Base-by-base conservation (phyloP, 2,888 invertebrate species). In the Hydropsyche betteni region DNA sequence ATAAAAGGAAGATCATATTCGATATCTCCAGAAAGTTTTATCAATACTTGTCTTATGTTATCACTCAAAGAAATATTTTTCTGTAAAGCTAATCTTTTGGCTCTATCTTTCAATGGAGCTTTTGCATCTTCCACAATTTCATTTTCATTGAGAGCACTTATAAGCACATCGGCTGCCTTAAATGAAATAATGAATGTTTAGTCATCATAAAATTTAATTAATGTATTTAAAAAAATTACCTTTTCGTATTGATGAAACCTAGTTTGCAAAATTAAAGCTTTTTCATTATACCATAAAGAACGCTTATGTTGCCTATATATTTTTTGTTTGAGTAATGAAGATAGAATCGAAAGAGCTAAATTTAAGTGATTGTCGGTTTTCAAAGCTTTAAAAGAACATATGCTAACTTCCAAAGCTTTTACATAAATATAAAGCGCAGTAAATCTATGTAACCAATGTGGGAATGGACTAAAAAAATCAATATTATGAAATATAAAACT, bases 181-280 rank as follows among this genome's bases (percentile, higher is more conserved):
- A 64, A 61, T 6, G 24, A 61, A 6, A 33, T 7, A 10, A 4
- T 61, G 10, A 4, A 2, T 24, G 24, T 24, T 24, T 2, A 24
- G 24, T 24, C 24, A 24, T 24, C 24, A 24, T 24, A 24, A 24
- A 24, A 24, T 24, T 24, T 24, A 24, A 2, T 24, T 2, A 44
- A 64, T 2, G 3, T 4, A 44, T 44, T n/a, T 10, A 10, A 44
- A 8, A 44, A 10, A 44, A 8, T 64, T 34, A 69, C 69, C 69
- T 69, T 69, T 16, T 69, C 69, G 50, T 38, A 69, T 69, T 69
- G 50, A 50, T 38, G 69, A 16, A 69, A 69, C 44, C 69, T 69
- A 3, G 85, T 87, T 73, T 91, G 89, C 34, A 90, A 83, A 80
- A 92, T 89, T 0, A 92, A 84, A 0, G 91, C 88, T 74, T 91